phyloP scores from a whole-genome alignment of 2,797 vertebrate genomes.

The Coregonus sp. region DNA sequence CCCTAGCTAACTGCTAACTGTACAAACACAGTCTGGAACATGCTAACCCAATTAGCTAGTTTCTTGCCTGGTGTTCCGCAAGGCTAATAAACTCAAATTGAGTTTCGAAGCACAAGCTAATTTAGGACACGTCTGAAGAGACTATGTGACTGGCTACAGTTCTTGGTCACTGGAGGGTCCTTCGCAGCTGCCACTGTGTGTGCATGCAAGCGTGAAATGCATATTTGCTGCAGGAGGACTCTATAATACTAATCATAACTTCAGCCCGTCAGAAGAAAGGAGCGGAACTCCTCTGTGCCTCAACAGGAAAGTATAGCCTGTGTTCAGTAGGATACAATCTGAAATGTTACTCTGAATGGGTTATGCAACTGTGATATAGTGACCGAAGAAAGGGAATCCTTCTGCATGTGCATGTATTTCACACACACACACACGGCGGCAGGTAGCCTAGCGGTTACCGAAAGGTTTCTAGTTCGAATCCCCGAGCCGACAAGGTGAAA shows the following conservation, averaged over 20 bases:
- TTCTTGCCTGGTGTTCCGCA: constrained; percentile 31
- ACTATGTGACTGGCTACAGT: constrained; percentile 19
- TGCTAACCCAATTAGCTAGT: constrained; percentile 50
- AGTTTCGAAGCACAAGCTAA: constrained; percentile 45
- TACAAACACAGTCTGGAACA: constrained; percentile 42
- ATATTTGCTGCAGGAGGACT: constrained; percentile 44
- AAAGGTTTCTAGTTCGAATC: too few relatives aligned
- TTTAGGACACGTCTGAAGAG: constrained; percentile 58
- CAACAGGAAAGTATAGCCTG: background rate
- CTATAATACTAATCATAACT: constrained; percentile 13
- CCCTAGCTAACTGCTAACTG: constrained; percentile 32
- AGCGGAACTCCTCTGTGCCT: background rate
- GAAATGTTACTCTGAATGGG: background rate
- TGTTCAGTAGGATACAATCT: background rate
- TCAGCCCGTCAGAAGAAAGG: background rate
- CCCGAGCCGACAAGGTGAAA: too few relatives aligned
- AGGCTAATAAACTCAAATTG: constrained; percentile 32
- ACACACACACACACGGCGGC: background rate
- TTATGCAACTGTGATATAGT: background rate
- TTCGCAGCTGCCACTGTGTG: constrained; percentile 39
- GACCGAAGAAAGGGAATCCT: too few relatives aligned
- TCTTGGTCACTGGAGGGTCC: constrained; percentile 36
- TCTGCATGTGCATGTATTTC: background rate
- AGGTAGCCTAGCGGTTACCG: too few relatives aligned
- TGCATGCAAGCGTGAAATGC: constrained; percentile 36